phyloP scores from a whole-genome alignment of 2,888 invertebrate species.

The Helicoverpa assulta region DNA sequence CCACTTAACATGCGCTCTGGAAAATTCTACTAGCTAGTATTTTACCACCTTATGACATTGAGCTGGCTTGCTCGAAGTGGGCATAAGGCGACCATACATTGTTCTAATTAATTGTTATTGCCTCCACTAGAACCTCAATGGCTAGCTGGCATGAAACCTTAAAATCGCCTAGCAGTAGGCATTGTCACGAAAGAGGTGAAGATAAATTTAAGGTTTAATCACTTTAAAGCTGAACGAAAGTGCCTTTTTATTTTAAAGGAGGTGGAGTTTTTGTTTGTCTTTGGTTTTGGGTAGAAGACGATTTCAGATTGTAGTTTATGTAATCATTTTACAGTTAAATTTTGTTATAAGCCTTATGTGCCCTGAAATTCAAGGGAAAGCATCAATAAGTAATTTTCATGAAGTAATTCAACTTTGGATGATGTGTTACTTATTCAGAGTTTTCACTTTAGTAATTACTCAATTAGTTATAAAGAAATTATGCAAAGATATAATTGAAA shows the following conservation, averaged over 20 bases:
- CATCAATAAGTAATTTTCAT: no score
- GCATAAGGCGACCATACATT: conserved; percentile 75
- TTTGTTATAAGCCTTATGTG: no score
- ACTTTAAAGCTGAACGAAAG: conserved; percentile 69
- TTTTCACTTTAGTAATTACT: no score
- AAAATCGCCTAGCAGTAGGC: conserved; percentile 66
- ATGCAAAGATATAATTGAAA: no score
- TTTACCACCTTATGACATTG: conserved; percentile 68
- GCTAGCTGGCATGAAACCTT: conserved; percentile 79
- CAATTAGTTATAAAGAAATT: no score
- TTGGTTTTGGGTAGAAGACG: background rate
- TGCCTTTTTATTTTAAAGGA: conserved; percentile 57
- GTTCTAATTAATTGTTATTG: conserved; percentile 88
- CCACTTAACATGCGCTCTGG: conserved; percentile 28
- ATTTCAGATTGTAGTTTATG: background rate
- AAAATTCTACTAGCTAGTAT: conserved; percentile 49
- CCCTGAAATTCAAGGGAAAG: no score
- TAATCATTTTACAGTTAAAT: background rate
- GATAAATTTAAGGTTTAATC: conserved; percentile 75
- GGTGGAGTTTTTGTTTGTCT: conserved; percentile 3
- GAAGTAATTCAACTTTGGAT: background rate
- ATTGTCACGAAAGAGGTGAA: conserved; percentile 71
- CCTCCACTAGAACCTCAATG: conserved; percentile 79
- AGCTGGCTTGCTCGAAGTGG: conserved; percentile 58
- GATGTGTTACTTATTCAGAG: no score